Evolutionary conservation across 2,888 invertebrate genomes (phyloP).

Genomic region (Lottia scabra): DNA sequence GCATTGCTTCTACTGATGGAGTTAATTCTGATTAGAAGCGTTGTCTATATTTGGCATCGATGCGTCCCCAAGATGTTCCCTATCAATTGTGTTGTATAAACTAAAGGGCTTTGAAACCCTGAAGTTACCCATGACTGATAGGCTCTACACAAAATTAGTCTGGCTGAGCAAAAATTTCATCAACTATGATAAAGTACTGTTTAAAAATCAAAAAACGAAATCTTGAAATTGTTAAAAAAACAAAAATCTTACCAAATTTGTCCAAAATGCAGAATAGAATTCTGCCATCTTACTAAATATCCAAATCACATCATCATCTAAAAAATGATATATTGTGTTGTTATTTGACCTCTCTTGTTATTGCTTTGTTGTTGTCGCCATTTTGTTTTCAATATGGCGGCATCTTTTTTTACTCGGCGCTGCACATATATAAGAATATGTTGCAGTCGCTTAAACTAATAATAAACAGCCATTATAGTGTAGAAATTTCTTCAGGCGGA

Average conservation of each 20-base stretch:
- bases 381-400: background rate
- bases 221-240: no score
- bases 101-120: background rate
- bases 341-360: background rate
- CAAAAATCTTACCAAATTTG: no score
- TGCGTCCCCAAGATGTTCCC: background rate
- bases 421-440: slow-evolving; percentile 3
- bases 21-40: background rate
- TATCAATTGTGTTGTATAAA: background rate
- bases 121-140: background rate
- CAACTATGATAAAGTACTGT: no score
- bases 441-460: background rate
- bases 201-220: no score
- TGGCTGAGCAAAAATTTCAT: background rate
- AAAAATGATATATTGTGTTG: background rate
- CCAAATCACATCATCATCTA: background rate
- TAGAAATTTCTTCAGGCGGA: slow-evolving; percentile 58
- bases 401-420: background rate
- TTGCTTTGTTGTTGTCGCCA: background rate
- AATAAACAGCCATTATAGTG: slow-evolving; percentile 4
- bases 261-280: no score
- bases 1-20: background rate
- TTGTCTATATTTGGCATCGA: background rate
- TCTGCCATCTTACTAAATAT: no score
- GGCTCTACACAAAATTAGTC: background rate